Evolutionary conservation across 2,113 vertebrate genomes (phyloP).

Genomic region (Phrynosoma blainvillii): DNA sequence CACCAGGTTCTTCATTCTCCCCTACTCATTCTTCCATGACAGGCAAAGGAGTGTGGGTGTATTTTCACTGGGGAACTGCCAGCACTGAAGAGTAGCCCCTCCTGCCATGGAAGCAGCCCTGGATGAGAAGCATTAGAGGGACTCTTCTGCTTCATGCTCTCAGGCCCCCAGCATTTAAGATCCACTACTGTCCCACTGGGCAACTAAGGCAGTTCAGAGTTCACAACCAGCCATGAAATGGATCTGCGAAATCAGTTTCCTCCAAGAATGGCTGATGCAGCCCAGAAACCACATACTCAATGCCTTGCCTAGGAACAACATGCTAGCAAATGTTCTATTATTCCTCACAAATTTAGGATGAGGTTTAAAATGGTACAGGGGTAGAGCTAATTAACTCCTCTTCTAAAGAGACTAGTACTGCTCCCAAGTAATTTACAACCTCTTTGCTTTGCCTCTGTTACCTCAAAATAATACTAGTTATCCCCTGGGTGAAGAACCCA

Average conservation of each 20-base stretch:
- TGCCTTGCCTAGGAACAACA: neutral
- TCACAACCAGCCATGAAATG: neutral
- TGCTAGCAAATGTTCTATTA: neutral
- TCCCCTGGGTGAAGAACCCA: neutral
- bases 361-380: neutral
- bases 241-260: neutral
- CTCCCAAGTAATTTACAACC: neutral
- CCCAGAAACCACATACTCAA: neutral
- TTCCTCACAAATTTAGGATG: neutral
- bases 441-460: neutral
- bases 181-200: neutral
- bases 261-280: neutral
- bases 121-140: no score
- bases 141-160: no score
- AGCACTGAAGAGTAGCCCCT: no score
- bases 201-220: neutral
- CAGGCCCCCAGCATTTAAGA: no score
- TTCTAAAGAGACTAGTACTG: neutral
- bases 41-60: no score
- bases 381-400: neutral
- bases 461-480: conserved; percentile 18
- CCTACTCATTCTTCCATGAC: no score
- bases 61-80: no score
- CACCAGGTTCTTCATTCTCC: no score
- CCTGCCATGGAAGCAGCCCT: no score